Conservation (phyloP, 2,888 invertebrate species). For the Luffia ferchaultella region DNA sequence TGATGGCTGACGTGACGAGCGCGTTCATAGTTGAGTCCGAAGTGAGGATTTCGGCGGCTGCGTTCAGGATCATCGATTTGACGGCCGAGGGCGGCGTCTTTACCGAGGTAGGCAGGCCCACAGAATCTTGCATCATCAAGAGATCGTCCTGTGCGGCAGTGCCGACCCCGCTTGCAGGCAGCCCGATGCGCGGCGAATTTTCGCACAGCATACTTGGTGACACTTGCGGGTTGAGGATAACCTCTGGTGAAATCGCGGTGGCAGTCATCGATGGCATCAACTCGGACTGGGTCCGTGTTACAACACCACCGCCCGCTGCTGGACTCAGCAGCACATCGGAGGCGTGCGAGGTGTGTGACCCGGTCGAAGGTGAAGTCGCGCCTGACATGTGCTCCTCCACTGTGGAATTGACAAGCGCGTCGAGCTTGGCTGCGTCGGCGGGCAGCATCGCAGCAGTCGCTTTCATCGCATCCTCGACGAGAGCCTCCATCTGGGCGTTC, state of each 20-base stretch:
- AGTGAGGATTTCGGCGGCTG: conserved; percentile 75
- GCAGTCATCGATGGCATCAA: conserved; percentile 24
- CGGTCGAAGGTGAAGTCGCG: conserved; percentile 32
- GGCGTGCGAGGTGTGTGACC: conserved; percentile 35
- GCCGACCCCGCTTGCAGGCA: conserved; percentile 22
- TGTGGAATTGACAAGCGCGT: conserved; percentile 50
- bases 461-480: conserved; percentile 57
- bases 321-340: conserved; percentile 42
- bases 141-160: conserved; percentile 27
- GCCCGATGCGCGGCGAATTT: conserved; percentile 24
- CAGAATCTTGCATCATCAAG: conserved; percentile 41
- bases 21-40: conserved; percentile 68
- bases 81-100: conserved; percentile 70
- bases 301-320: conserved; percentile 61
- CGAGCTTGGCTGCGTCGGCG: conserved; percentile 27
- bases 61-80: conserved; percentile 79
- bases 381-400: conserved; percentile 49
- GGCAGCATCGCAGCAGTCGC: conserved; percentile 51
- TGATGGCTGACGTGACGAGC: conserved; percentile 61
- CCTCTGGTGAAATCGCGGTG: conserved; percentile 59
- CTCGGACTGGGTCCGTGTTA: conserved; percentile 59
- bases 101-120: conserved; percentile 38
- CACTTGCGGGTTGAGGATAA: conserved; percentile 68
- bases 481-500: conserved; percentile 53
- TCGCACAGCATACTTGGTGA: conserved; percentile 67